A percentile compares a stretch with the other conserved stretches of the same genome.
Evolutionary conservation across 2,113 vertebrate genomes (phyloP).

Genomic region (Tapirus terrestris): DNA sequence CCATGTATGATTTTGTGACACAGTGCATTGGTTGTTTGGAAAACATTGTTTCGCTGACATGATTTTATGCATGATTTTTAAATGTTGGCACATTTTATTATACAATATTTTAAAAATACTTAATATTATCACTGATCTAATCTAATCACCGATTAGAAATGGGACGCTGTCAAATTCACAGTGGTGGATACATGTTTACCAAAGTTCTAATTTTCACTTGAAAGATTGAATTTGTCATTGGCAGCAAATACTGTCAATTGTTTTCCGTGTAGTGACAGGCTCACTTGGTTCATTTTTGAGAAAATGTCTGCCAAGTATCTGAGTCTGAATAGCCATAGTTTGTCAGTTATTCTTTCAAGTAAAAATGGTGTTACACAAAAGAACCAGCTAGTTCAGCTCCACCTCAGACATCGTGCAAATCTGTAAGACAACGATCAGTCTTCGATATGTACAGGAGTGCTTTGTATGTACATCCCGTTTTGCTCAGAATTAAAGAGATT

Average conservation of each 20-base stretch:
- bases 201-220: slow-evolving; percentile 25
- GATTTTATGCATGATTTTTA: background rate
- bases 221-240: slow-evolving; percentile 20
- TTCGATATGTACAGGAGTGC: background rate
- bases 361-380: background rate
- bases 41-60: background rate
- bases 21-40: background rate
- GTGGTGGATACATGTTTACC: background rate
- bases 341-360: background rate
- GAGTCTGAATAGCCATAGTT: background rate
- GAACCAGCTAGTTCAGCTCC: background rate
- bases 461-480: background rate
- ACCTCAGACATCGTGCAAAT: background rate
- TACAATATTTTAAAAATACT: background rate
- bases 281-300: background rate
- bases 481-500: background rate
- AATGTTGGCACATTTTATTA: background rate
- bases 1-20: background rate
- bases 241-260: background rate
- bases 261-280: background rate
- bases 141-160: background rate
- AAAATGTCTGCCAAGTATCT: background rate
- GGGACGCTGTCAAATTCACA: background rate
- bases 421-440: background rate
- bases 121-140: background rate